These are phyloP conservation scores for Anorthoa munda DNA, from an alignment of 2,888 invertebrate genomes.

Conservation along the genomic window DNA sequence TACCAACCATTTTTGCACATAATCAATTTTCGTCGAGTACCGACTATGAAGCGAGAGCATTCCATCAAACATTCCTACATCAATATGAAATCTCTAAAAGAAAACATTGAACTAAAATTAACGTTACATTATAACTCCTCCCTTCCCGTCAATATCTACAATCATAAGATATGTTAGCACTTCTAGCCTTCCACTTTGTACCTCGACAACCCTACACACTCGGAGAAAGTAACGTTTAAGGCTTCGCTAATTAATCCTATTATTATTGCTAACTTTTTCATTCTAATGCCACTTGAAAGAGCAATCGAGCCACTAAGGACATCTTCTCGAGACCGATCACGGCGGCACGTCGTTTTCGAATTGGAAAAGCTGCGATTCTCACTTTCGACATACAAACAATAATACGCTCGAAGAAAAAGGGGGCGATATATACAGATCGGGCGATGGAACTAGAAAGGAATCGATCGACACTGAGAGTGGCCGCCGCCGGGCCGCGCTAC, in stretches of 20 bases:
- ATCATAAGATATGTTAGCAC: constrained; percentile 88
- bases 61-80: constrained; percentile 82
- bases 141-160: constrained; percentile 80
- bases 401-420: constrained; percentile 69
- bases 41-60: constrained; percentile 78
- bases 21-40: constrained; percentile 44
- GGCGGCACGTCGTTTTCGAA: constrained; percentile 61
- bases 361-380: constrained; percentile 60
- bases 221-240: constrained; percentile 77
- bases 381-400: constrained; percentile 58
- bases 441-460: constrained; percentile 61
- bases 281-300: constrained; percentile 78
- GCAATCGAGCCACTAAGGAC: constrained; percentile 63
- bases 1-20: constrained; percentile 45
- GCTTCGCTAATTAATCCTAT: constrained; percentile 83
- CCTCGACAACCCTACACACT: constrained; percentile 69
- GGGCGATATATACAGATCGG: constrained; percentile 72
- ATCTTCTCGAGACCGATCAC: constrained; percentile 58
- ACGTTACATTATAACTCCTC: constrained; percentile 81
- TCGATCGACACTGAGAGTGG: constrained; percentile 40
- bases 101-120: constrained; percentile 89
- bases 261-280: constrained; percentile 84
- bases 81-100: constrained; percentile 88
- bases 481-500: constrained; percentile 10
- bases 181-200: constrained; percentile 72